Evolutionary conservation across 1,140 invertebrate genomes (phyloP), one percentile per base, ranked within the genome.

Genomic region (Lerema accius): DNA sequence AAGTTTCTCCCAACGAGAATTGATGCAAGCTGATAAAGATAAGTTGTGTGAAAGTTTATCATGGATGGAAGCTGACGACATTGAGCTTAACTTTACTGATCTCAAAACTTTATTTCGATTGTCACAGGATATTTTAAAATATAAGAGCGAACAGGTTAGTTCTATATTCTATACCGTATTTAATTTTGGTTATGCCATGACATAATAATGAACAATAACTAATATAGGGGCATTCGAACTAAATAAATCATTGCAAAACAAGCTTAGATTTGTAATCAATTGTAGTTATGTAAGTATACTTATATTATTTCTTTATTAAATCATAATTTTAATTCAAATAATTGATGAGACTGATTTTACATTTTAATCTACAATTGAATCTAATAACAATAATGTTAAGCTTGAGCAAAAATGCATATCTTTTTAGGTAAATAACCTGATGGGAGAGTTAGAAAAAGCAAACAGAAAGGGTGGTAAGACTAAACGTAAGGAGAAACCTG

Each of bases 101-200:
- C 84, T 93, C 40, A 91, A 92, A 71, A 86, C 75, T 1, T 67
- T 94, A 19, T 92, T 94, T 72, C 90, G 90, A 74, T 65, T 94
- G 2, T 84, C 93, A 1, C 93, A 94, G 78, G 93, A 94, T 87
- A 92, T 94, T 67, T 76, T 94, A 26, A 93, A 93, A 75, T 93
- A 92, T 72, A 94, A 94, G 86, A 93, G 91, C 63, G 93, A 94
- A 82, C 93, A 94, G 91, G 94, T 94, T 86, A 51, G 7, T 39
- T 23, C 58, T 11, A 40, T 14, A 56, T 32, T 6, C 7, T 4
- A n/a, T n/a, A n/a, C n/a, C n/a, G n/a, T n/a, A n/a, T n/a, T n/a
- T n/a, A n/a, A n/a, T n/a, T n/a, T n/a, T n/a, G n/a, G n/a, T n/a
- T n/a, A n/a, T n/a, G n/a, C n/a, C n/a, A n/a, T n/a, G n/a, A n/a